phyloP scores from a whole-genome alignment of 2,797 vertebrate species.

The Rachycentron canadum region DNA sequence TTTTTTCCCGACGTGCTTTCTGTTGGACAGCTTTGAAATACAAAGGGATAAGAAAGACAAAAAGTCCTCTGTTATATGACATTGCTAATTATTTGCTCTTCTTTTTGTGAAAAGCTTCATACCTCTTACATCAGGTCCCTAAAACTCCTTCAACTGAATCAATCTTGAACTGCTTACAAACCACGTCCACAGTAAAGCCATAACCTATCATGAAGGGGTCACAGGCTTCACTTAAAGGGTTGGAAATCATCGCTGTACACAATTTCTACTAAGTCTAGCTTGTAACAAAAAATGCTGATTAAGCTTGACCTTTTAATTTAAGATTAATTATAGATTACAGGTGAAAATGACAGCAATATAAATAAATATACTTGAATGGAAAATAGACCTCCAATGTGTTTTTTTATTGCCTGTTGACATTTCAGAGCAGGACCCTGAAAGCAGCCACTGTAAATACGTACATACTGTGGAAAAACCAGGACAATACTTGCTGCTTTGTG shows the following conservation, averaged over 20 bases:
- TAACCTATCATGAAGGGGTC: neutral
- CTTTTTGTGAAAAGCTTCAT: slow-evolving; percentile 1
- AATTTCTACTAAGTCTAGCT: neutral
- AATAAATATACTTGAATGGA: slow-evolving; percentile 32
- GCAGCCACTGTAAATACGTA: slow-evolving; percentile 33
- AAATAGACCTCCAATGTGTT: slow-evolving; percentile 28
- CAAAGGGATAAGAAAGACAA: neutral
- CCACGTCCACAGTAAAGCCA: neutral
- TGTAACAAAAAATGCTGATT: slow-evolving; percentile 2
- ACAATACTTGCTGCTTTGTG: slow-evolving; percentile 33
- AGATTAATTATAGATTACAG: slow-evolving; percentile 17
- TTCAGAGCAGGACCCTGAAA: slow-evolving; percentile 51
- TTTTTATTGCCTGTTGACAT: slow-evolving; percentile 59
- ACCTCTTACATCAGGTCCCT: neutral
- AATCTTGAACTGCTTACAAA: neutral
- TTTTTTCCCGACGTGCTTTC: neutral
- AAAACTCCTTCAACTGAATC: neutral
- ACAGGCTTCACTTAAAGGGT: neutral
- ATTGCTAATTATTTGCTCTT: neutral
- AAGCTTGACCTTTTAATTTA: slow-evolving; percentile 31
- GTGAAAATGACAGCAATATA: slow-evolving; percentile 26
- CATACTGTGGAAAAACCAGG: slow-evolving; percentile 32
- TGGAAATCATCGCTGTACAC: neutral
- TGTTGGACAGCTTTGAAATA: neutral
- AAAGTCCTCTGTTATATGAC: neutral